Evolutionary conservation across 2,888 invertebrate species (phyloP), one percentile per base, ranked within the genome.

Genomic region (Nasonia oneida): DNA sequence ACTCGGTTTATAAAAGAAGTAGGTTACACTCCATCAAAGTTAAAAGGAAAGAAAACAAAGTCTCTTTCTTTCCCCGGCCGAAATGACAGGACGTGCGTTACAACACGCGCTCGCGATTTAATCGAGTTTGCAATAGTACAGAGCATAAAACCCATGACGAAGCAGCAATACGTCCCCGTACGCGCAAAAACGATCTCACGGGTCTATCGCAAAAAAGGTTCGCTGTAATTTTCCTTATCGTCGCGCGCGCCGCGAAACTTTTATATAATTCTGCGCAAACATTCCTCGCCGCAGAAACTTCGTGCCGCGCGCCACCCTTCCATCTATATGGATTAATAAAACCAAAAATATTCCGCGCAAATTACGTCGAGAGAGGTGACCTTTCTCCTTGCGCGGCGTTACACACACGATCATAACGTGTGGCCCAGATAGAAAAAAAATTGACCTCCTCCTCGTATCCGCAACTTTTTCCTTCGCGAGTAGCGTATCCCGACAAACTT

Each of bases 21-120:
- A 76, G 76, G 76, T 76, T 76, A 76, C 37, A 33, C 57, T 76
- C n/a, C 10, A 76, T 74, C 47, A 57, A 76, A 57, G 57, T 76
- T 53, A 33, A 76, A 53, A 57, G 57, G 37, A 53, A 57, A 76
- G 37, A 33, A 57, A 76, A 76, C 76, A 76, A 57, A 76, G 57
- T 15, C 37, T 33, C 33, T 76, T 76, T 76, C 14, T 14, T 37
- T 15, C n/a, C n/a, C 14, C 57, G 37, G 64, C 12, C 18, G 18
- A 10, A 14, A 33, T 50, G 37, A 33, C 18, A 33, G 29, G 29
- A 57, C 23, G 53, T 18, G 37, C 47, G 33, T 53, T 75, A 50
- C 37, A 57, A 23, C 61, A 8, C 29, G 29, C 23, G 15, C 8
- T 33, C 33, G 18, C 76, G 0, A n/a, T 74, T 23, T 47, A 74